Evolutionary conservation across 2,113 vertebrate genomes (phyloP), one percentile per base, ranked within the genome.

Genomic region (Plestiodon gilberti): DNA sequence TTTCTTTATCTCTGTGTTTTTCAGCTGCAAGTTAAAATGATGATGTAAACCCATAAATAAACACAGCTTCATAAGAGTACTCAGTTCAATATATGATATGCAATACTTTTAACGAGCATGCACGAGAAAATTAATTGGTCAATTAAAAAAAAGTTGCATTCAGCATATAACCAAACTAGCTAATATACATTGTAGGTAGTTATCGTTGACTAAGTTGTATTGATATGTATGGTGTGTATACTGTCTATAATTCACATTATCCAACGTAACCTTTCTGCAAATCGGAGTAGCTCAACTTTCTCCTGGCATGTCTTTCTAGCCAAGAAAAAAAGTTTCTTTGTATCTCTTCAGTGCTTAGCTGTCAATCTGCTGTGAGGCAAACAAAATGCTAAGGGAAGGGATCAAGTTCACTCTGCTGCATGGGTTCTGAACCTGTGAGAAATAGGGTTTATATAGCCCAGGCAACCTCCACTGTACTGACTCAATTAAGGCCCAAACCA

Each of bases 211-310:
- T 86, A 87, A 88, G 74, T 20, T 74, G 1, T 81, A 4, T 82
- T 33, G 81, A 57, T 82, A 40, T 89, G 81, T 84, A 76, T 87
- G 87, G 89, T 87, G 59, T 92, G 0, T 91, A 48, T 94, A 48
- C 28, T 77, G 59, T 33, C 25, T 35, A 55, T 52, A 25, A 35
- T 3, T 43, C 57, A 74, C 62, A n/a, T 84, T 76, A 77, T 38
- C 5, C 33, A 9, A 20, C 28, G 3, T 70, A 69, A 30, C 3
- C 38, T 33, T 57, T 22, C 4, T 85, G 62, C 48, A 40, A 40
- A 73, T 38, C 11, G 22, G 17, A 18, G 43, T 18, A 48, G 14
- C 15, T 77, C 20, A 70, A 17, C 10, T 17, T 79, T 79, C 22
- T 25, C 33, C 35, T 15, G 10, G 35, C 10, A 13, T 40, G 59